Base-by-base conservation (phyloP, 2,797 vertebrate genomes). In the Neosilurus hyrtlii region DNA sequence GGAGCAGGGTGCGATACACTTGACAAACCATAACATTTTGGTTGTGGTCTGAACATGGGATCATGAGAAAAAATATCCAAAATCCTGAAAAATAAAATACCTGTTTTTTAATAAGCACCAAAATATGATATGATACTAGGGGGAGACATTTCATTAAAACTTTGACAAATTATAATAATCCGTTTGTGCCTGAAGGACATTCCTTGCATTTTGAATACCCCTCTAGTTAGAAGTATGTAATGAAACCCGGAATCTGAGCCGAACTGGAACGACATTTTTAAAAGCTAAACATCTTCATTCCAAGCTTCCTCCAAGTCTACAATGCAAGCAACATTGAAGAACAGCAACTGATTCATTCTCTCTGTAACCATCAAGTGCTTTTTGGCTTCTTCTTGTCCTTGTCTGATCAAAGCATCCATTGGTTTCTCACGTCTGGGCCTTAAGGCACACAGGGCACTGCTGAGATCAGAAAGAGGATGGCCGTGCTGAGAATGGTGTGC, bases 401-500 rank as follows among this genome's bases (percentile, higher is more conserved):
- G n/a, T 43, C 35, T 18, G 52, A n/a, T 51, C 68, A 8, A 35
- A 43, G 37, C 68, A 15, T 10, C 20, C 37, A 4, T 24, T 2
- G 43, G 20, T 15, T 30, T 1, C 9, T 15, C 12, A 37, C 8
- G 26, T 37, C 15, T 16, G 49, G 3, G 1, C 12, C 24, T 14
- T 35, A 0, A 57, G 35, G 54, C 83, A 35, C 79, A 80, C 79
- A 51, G 57, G 80, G 56, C 59, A 54, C 68, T 30, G 24, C 11
- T 16, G 70, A 43, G 22, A 70, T 65, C 61, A 37, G 52, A 11
- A 16, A 26, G 26, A 61, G 66, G 63, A 83, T 20, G 61, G 73
- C 71, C 86, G 83, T 52, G 86, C 91, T 90, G 87, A 88, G 90
- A 16, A 87, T 30, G 20, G 76, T 88, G 86, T 84, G 86, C 91